phyloP scores from a whole-genome alignment of 1,140 invertebrate genomes.

The Planococcus citri region DNA sequence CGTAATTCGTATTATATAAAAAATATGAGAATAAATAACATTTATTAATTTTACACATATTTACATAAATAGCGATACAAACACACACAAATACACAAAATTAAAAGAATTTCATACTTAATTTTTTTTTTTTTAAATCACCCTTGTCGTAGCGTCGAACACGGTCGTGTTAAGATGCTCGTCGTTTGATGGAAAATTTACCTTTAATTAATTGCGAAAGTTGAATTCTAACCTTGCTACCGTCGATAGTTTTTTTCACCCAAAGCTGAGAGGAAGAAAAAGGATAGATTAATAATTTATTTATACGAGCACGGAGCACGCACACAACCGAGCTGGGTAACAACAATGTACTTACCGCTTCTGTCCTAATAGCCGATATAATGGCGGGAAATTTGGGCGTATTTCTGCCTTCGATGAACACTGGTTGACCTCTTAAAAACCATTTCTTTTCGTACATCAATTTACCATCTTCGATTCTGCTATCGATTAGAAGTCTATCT shows the following conservation, averaged over 20 bases:
- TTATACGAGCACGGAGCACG: not conserved
- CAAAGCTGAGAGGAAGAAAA: conserved; percentile 60
- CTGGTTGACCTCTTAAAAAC: conserved; percentile 85
- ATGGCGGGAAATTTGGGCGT: conserved; percentile 65
- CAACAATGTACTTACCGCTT: conserved; percentile 67
- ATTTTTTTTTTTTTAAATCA: no score
- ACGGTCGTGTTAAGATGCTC: conserved; percentile 38
- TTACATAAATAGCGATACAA: no score
- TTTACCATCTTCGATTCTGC: conserved; percentile 56
- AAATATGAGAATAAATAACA: no score
- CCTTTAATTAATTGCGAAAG: conserved; percentile 71
- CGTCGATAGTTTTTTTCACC: conserved; percentile 73
- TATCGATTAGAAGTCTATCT: not conserved
- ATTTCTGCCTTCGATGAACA: conserved; percentile 82
- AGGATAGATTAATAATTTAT: conserved; percentile 21
- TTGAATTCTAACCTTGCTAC: conserved; percentile 68
- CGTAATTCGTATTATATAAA: no score
- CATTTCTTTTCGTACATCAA: conserved; percentile 84
- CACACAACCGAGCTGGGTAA: no score
- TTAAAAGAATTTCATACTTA: no score
- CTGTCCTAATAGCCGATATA: conserved; percentile 76
- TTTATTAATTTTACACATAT: no score
- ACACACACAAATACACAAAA: no score
- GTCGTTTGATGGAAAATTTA: conserved; percentile 73
- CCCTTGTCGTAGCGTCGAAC: no score